Base-by-base conservation (phyloP, 2,888 invertebrate genomes). In the Eretmocerus hayati region DNA sequence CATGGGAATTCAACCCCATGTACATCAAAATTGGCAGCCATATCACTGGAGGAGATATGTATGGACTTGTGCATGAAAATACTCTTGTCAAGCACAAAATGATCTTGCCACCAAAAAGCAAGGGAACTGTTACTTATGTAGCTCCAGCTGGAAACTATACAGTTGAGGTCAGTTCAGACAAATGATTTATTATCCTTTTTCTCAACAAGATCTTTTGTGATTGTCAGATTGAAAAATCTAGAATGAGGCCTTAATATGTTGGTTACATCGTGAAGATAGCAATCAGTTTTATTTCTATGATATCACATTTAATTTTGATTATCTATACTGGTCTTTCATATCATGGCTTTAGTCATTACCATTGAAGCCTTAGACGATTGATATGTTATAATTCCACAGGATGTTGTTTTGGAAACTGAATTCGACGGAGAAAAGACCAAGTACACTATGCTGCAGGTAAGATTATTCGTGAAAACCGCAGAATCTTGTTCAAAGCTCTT, bases 41-140 rank as follows among this genome's bases (percentile, higher is more conserved):
- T 76, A 88, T 99, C 58, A 99, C 97, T 46, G 99, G 99, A 36
- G 99, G 99, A 51, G 99, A 99, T 75, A 77, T 96, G 64, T 95
- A 91, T 73, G 99, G 93, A 61, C 75, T 90, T 50, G 97, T 99
- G 8, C 89, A 92, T 67, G 99, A 99, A 77, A 99, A 97, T 74
- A 90, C 93, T 18, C 79, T 99, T 58, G 93, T 99, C 40, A 95
- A 95, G 73, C 99, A 99, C 76, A 90, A 88, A 76, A 85, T 99
- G 80, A 80, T 99, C 73, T 75, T 99, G 58, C 92, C 93, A 23
- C 96, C 99, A 6, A 86, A 84, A 63, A 89, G 90, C 46, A 92
- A 93, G 77, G 99, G 99, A 57, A 97, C 96, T 13, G 88, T 99
- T 59, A 91, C 91, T 1, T 97, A 89, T 73, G 81, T 97, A 61